Conservation (phyloP, 2,113 vertebrate genomes). For the Suricata suricatta region DNA sequence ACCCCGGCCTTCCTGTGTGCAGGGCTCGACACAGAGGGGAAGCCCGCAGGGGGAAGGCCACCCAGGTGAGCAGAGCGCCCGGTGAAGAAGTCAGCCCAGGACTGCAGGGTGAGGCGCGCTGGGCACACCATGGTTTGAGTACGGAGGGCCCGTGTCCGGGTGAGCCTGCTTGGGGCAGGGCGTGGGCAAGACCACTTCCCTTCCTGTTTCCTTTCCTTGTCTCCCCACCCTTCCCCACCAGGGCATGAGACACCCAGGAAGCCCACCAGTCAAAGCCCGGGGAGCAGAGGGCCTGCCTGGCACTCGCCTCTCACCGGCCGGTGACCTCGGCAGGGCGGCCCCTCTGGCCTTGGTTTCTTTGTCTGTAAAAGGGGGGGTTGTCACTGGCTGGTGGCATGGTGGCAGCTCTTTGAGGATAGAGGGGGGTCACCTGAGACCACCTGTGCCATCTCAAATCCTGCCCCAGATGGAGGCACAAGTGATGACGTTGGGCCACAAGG, state of each 20-base stretch:
- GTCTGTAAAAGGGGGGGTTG: neutral
- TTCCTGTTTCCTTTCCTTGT: neutral
- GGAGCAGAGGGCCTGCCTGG: neutral
- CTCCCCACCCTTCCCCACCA: rapidly evolving
- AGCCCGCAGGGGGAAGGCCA: neutral
- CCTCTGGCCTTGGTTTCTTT: neutral
- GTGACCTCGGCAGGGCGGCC: neutral
- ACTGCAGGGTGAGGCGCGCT: neutral
- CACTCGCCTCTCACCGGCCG: neutral
- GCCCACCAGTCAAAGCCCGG: neutral
- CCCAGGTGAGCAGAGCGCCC: neutral
- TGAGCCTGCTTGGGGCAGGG: neutral
- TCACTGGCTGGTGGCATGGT: neutral
- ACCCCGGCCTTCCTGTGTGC: neutral
- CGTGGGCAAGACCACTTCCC: neutral
- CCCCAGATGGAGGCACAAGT: neutral
- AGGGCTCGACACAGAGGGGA: neutral
- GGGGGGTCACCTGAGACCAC: neutral
- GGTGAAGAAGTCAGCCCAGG: too few relatives aligned
- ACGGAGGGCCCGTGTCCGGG: neutral
- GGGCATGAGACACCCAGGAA: rapidly evolving
- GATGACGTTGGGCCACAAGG: neutral
- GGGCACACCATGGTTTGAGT: neutral
- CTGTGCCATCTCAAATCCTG: neutral
- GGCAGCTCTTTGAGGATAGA: neutral